Evolutionary conservation across 2,113 vertebrate genomes (phyloP).

Genomic region (Camarhynchus parvulus): DNA sequence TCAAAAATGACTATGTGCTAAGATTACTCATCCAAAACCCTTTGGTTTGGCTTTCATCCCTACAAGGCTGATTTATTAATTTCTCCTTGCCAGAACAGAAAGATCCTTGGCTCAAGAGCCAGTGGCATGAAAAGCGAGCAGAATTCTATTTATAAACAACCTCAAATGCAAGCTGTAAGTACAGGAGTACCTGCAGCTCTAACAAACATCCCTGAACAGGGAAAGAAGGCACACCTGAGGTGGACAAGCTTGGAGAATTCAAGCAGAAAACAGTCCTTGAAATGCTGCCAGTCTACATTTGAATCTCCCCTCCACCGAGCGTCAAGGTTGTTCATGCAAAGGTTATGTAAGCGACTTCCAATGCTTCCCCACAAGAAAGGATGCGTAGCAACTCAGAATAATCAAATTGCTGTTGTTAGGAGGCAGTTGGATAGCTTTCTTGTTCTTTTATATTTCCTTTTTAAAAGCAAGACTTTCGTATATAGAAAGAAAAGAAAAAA

Average conservation of each 20-base stretch:
- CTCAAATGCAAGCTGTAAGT: background rate
- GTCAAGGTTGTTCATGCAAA: slow-evolving; percentile 39
- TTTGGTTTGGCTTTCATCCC: background rate
- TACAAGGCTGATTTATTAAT: background rate
- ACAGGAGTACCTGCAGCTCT: slow-evolving; percentile 32
- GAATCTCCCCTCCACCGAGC: slow-evolving; percentile 37
- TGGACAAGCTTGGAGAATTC: slow-evolving; percentile 12
- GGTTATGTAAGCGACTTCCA: slow-evolving; percentile 16
- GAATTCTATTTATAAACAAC: slow-evolving; percentile 52
- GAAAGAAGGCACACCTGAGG: slow-evolving; percentile 31
- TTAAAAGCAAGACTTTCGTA: background rate
- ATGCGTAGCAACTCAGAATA: background rate
- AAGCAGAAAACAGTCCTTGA: slow-evolving; percentile 57
- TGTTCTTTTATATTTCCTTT: background rate
- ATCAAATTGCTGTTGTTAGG: background rate
- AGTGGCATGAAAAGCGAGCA: background rate
- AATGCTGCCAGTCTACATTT: slow-evolving; percentile 61
- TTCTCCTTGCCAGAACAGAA: slow-evolving; percentile 22
- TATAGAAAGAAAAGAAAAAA: background rate
- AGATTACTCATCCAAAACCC: background rate
- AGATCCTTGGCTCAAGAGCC: background rate
- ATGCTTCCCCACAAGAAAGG: slow-evolving; percentile 9
- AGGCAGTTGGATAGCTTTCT: background rate
- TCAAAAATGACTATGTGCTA: background rate
- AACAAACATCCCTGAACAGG: slow-evolving; percentile 11